These are phyloP conservation scores for Agriopis aurantiaria DNA, from an alignment of 2,888 invertebrate species.

Conservation along the genomic window DNA sequence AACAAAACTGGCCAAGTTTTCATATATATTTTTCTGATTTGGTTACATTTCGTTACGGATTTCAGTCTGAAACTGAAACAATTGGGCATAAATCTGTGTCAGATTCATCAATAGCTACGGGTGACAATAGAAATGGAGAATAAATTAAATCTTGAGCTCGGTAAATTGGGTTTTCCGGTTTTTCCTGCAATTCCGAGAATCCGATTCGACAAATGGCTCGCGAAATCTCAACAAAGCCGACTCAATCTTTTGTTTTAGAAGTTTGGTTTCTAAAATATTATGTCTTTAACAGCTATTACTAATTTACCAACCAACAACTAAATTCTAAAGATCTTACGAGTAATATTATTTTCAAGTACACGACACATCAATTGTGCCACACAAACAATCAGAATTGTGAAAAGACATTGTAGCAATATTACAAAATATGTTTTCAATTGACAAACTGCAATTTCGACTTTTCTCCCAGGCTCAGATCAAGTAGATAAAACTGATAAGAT, in stretches of 20 bases:
- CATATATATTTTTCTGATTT: not conserved
- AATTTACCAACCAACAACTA: not conserved
- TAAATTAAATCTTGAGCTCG: constrained; percentile 32
- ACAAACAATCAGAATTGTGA: constrained; percentile 21
- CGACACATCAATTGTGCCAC: constrained; percentile 5
- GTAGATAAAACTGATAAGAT: constrained; percentile 41
- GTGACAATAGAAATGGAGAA: constrained; percentile 34
- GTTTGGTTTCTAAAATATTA: constrained; percentile 39
- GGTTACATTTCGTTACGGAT: constrained; percentile 7
- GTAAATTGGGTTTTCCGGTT: constrained; percentile 30
- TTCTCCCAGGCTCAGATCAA: constrained; percentile 19
- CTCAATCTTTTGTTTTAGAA: constrained; percentile 48
- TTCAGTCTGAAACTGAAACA: constrained; percentile 23
- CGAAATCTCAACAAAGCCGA: constrained; percentile 49
- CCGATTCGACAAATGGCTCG: constrained; percentile 45
- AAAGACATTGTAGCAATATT: constrained; percentile 19
- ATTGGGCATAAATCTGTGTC: constrained; percentile 28
- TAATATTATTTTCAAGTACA: constrained; percentile 4
- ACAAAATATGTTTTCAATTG: constrained; percentile 21
- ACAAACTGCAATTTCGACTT: constrained; percentile 22
- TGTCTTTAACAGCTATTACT: constrained; percentile 6
- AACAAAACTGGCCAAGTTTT: not conserved
- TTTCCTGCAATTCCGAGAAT: constrained; percentile 47
- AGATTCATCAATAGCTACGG: constrained; percentile 22
- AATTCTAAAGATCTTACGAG: constrained; percentile 18